Percentiles rank a stretch among this genome's conserved stretches.
These are phyloP conservation scores for Elgaria multicarinata DNA, from an alignment of 2,113 vertebrate species.

Conservation along the genomic window DNA sequence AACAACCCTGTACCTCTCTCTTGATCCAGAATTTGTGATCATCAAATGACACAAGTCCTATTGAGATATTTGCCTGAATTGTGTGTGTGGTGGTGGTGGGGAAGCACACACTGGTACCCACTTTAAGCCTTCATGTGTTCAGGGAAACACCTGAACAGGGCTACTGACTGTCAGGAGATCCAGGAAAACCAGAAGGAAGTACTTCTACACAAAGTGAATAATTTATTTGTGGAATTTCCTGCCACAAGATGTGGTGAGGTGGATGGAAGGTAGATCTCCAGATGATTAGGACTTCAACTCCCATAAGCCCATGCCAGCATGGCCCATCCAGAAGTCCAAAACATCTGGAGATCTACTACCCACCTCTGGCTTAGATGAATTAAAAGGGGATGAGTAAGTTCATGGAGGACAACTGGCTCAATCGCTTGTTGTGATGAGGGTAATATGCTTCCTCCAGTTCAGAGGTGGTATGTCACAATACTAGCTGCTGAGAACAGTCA, in stretches of 20 bases:
- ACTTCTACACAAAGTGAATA: neutral
- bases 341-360: no score
- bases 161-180: neutral
- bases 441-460: neutral
- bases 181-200: neutral
- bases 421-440: neutral
- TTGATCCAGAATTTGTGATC: neutral
- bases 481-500: neutral
- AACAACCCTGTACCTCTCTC: neutral
- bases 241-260: neutral
- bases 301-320: no score
- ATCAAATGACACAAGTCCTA: neutral
- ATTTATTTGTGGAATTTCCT: neutral
- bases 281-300: no score
- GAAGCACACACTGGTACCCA: no score
- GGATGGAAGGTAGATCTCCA: no score
- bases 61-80: no score
- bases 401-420: neutral
- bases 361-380: no score
- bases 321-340: no score
- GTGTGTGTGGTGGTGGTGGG: no score
- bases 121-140: no score
- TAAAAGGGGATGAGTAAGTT: neutral
- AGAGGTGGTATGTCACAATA: neutral
- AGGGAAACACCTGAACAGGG: no score